A percentile compares a stretch with the other conserved stretches of the same genome.
These are phyloP conservation scores for Mayetiola destructor DNA, from an alignment of 2,888 invertebrate species.

Conservation along the genomic window DNA sequence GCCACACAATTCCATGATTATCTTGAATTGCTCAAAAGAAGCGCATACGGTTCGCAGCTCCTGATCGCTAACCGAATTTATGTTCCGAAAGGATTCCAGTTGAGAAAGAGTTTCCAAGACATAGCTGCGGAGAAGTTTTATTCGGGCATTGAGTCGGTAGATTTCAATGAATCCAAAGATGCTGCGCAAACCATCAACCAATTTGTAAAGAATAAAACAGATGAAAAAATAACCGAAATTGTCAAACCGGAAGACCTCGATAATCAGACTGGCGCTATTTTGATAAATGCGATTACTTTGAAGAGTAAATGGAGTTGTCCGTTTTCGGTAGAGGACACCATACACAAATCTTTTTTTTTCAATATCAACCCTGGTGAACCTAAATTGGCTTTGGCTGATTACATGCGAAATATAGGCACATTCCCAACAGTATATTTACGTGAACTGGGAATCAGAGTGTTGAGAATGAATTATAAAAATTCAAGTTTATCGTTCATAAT, in stretches of 20 bases:
- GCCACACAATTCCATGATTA: neutral
- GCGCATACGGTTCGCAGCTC: neutral
- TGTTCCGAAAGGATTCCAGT: neutral
- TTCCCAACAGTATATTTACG: neutral
- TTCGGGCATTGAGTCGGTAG: neutral
- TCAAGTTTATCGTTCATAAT: neutral
- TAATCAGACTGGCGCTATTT: neutral
- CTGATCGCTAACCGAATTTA: neutral
- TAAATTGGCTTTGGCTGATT: neutral
- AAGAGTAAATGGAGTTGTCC: neutral
- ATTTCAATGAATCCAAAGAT: neutral
- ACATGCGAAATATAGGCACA: neutral
- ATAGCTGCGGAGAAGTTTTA: neutral
- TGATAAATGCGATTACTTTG: neutral
- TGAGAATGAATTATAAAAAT: neutral
- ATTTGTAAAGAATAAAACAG: neutral
- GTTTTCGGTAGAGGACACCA: neutral
- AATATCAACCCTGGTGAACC: neutral
- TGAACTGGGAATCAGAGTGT: neutral
- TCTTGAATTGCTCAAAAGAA: neutral
- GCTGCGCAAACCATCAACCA: neutral
- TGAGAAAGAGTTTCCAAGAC: neutral
- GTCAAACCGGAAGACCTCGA: neutral
- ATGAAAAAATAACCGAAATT: neutral
- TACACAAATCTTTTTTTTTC: no score